Evolutionary conservation across 2,113 vertebrate genomes (phyloP).

Genomic region (Eulacestoma nigropectus): DNA sequence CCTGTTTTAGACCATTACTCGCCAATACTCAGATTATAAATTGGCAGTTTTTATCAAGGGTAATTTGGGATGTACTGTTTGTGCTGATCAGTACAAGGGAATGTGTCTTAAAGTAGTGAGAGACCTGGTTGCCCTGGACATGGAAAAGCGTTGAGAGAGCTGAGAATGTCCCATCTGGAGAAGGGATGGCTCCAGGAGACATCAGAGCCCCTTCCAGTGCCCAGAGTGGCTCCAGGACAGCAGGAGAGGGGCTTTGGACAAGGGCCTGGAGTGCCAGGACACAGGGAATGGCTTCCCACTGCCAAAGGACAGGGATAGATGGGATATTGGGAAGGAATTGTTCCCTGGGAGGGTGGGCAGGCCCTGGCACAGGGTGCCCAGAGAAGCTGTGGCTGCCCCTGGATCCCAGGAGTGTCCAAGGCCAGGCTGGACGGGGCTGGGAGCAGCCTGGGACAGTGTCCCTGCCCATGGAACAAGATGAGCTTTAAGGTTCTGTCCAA

Average conservation of each 20-base stretch:
- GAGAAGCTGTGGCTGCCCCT: background rate
- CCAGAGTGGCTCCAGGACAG: background rate
- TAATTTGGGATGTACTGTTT: background rate
- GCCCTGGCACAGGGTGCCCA: background rate
- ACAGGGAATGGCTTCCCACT: background rate
- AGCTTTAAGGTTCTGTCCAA: background rate
- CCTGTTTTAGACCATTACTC: background rate
- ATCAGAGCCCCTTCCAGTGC: background rate
- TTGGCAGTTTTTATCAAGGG: background rate
- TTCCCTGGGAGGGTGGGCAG: background rate
- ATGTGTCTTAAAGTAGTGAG: background rate
- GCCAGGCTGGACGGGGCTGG: background rate
- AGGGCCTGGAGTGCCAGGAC: fast-evolving
- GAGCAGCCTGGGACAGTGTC: background rate
- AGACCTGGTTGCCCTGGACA: background rate
- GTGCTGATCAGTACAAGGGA: background rate
- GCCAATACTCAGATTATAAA: background rate
- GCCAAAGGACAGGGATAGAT: background rate
- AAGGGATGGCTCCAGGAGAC: background rate
- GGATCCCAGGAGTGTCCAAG: background rate
- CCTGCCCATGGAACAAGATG: background rate
- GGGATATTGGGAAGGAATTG: background rate
- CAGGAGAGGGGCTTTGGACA: background rate
- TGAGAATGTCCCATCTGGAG: background rate
- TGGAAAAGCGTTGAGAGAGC: background rate